phyloP scores from a whole-genome alignment of 2,888 invertebrate species.

The Exocentrus adspersus region DNA sequence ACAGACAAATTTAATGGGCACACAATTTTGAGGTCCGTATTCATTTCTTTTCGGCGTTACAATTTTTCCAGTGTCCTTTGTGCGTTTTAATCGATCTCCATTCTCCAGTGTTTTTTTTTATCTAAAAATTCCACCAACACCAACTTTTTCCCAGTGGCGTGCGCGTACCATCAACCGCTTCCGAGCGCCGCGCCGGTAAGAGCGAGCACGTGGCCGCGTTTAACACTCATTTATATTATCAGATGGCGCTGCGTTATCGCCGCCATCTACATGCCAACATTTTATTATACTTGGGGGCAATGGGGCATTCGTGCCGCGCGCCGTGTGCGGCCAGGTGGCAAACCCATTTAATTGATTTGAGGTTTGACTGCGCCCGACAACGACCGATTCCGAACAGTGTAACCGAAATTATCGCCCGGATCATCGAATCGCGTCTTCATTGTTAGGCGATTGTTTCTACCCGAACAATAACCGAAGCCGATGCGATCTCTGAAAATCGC shows the following conservation, averaged over 20 bases:
- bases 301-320: constrained; percentile 33
- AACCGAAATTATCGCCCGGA: background rate
- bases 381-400: constrained; percentile 27
- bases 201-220: constrained; percentile 54
- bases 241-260: constrained; percentile 46
- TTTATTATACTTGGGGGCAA: constrained; percentile 47
- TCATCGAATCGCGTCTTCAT: no score
- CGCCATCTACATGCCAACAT: constrained; percentile 53
- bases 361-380: constrained; percentile 28
- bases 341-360: constrained; percentile 51
- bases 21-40: no score
- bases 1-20: no score
- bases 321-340: constrained; percentile 44
- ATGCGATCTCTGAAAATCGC: constrained; percentile 19
- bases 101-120: no score
- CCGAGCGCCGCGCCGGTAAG: constrained; percentile 39
- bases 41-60: no score
- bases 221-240: constrained; percentile 56
- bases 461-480: no score
- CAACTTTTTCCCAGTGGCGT: no score
- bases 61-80: no score
- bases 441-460: no score
- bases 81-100: no score
- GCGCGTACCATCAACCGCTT: constrained; percentile 33
- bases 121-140: no score